Evolutionary conservation across 2,888 invertebrate species (phyloP), one percentile per base, ranked within the genome.

Genomic region (Cremastinae sp.): DNA sequence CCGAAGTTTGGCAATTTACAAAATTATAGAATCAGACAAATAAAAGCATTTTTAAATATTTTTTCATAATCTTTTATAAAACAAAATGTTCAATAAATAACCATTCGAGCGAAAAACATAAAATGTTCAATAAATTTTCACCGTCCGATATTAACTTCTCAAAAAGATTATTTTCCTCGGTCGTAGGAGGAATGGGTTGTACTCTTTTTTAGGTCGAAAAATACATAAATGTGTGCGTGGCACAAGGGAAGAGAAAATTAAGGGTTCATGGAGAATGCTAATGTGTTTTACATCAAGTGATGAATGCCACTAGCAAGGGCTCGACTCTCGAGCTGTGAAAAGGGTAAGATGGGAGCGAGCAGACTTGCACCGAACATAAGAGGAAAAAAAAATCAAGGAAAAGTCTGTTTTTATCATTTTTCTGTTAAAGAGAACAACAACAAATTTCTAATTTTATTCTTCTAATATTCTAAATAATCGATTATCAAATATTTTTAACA

Each of bases 181-280:
- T 20, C 54, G 14, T 49, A 9, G 20, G 38, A 49, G 22, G 56
- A 58, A 62, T 34, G 16, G 47, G 18, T 66, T 41, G 49, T 38
- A 69, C 64, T 69, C 64, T 74, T 62, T 41, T 64, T 41, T 16
- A 58, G 18, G 16, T 22, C 65, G 41, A 47, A 14, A 20, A 36
- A 62, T 47, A 51, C 51, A 65, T 51, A 68, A 43, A 66, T 10
- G 28, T 16, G 16, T 53, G 53, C 20, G 51, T 61, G 53, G 61
- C 2, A 5, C 28, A 5, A 28, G 28, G 53, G 61, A 49, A 45
- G 72, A 61, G 72, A 59, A 78, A 76, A 80, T 79, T 78, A 75
- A 80, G 78, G 79, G 75, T 68, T 75, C 68, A 58, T 72, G 71
- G 77, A 82, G 83, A 82, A 85, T 82, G 84, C 77, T 84, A 83